Evolutionary conservation across 2,797 vertebrate genomes (phyloP).

Genomic region (Protosalanx chinensis): DNA sequence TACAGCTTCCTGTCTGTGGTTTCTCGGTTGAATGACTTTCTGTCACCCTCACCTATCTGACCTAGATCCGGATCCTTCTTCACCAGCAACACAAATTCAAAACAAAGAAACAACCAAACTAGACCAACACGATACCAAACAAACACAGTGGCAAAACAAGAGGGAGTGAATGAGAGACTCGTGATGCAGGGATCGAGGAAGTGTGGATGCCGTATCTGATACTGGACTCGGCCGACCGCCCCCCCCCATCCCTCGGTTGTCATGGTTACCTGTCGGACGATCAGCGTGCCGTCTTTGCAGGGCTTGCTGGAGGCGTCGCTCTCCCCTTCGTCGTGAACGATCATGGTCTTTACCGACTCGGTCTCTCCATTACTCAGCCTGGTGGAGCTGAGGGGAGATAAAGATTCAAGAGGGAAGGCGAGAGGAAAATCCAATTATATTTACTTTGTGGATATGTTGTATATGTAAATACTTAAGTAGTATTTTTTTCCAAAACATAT

Average conservation of each 20-base stretch:
- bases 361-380: constrained; percentile 95
- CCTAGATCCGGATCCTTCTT: neutral
- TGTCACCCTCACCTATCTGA: neutral
- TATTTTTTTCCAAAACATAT: too few species aligned
- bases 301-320: constrained; percentile 88
- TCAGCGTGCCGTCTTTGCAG: constrained; percentile 95
- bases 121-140: constrained; percentile 20
- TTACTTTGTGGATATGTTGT: too few species aligned
- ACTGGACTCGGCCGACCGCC: neutral
- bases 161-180: constrained; percentile 25
- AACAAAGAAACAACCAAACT: constrained; percentile 33
- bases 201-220: neutral
- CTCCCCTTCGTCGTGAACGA: constrained; percentile 91
- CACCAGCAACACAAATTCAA: constrained; percentile 5
- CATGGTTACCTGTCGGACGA: constrained; percentile 87
- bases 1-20: too few species aligned
- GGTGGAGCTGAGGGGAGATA: constrained; percentile 58
- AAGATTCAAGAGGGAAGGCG: neutral
- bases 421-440: neutral
- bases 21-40: neutral
- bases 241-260: neutral
- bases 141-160: constrained; percentile 46
- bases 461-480: too few species aligned
- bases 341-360: constrained; percentile 93
- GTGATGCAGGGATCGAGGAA: constrained; percentile 20